A percentile compares a stretch with the other conserved stretches of the same genome.
phyloP scores from a whole-genome alignment of 2,113 vertebrate species.

The Gallinago paraguaiae region DNA sequence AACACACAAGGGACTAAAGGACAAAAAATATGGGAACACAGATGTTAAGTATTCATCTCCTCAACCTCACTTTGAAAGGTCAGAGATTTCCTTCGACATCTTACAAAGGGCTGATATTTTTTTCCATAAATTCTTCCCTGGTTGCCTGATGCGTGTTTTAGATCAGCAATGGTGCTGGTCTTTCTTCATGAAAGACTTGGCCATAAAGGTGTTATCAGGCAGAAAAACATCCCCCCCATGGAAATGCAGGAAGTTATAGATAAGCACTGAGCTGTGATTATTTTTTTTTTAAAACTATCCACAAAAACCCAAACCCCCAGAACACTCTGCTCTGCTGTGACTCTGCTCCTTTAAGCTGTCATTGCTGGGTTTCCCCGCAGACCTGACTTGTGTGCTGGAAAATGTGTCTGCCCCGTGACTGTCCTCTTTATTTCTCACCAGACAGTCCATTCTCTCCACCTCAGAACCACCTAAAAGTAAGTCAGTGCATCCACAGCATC shows the following conservation, averaged over 20 bases:
- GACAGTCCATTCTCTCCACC: not conserved
- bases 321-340: not conserved
- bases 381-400: not conserved
- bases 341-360: not conserved
- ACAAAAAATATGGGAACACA: not conserved
- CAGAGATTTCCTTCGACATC: not conserved
- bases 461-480: not conserved
- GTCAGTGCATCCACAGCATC: rapidly evolving
- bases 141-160: not conserved
- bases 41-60: not conserved
- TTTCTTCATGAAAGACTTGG: not conserved
- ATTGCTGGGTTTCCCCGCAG: not conserved
- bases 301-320: no score
- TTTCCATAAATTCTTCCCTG: not conserved
- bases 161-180: no score
- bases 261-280: not conserved
- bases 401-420: rapidly evolving
- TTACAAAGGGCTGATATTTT: not conserved
- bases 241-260: not conserved
- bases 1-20: not conserved
- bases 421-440: not conserved
- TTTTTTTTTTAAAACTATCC: not conserved
- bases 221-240: not conserved
- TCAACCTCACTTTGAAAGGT: not conserved
- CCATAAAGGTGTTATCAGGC: not conserved